These are phyloP conservation scores for Bombus pyrosoma DNA, from an alignment of 1,140 invertebrate species.

Conservation along the genomic window DNA sequence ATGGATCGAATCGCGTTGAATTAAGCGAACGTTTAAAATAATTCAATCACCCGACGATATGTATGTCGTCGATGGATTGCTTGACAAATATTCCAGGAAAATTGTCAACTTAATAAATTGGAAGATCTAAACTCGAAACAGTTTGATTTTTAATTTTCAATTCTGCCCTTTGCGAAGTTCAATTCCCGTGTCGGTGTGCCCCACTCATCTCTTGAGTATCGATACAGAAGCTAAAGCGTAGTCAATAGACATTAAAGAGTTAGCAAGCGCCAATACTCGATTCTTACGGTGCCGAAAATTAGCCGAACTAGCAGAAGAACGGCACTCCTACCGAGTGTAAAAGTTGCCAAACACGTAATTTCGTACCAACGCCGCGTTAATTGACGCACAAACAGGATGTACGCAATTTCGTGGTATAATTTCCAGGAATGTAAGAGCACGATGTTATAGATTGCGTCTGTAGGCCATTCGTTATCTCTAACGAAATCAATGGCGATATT, in stretches of 20 bases:
- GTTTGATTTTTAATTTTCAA: not conserved
- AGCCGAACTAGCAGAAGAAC: not conserved
- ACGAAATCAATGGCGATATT: constrained; percentile 61
- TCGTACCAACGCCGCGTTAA: constrained; percentile 29
- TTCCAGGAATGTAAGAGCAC: constrained; percentile 53
- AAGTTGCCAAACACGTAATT: constrained; percentile 24
- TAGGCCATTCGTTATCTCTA: constrained; percentile 55
- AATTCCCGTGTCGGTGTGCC: not conserved
- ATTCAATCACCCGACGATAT: not conserved
- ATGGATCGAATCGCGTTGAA: not conserved
- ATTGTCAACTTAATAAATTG: not conserved
- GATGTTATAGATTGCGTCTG: not conserved
- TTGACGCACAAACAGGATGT: constrained; percentile 46
- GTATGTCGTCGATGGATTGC: no score
- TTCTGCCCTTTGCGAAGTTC: not conserved
- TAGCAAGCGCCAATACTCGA: not conserved
- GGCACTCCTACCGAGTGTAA: not conserved
- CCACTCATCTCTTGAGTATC: not conserved
- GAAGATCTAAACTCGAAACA: not conserved
- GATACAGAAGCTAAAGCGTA: not conserved
- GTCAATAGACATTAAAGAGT: not conserved
- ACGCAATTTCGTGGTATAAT: constrained; percentile 61
- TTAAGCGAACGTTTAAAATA: constrained; percentile 17
- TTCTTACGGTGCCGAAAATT: not conserved
- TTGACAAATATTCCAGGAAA: not conserved